These are phyloP conservation scores for Hydrochoerus hydrochaeris DNA, from an alignment of 2,113 vertebrate genomes.

Conservation along the genomic window DNA sequence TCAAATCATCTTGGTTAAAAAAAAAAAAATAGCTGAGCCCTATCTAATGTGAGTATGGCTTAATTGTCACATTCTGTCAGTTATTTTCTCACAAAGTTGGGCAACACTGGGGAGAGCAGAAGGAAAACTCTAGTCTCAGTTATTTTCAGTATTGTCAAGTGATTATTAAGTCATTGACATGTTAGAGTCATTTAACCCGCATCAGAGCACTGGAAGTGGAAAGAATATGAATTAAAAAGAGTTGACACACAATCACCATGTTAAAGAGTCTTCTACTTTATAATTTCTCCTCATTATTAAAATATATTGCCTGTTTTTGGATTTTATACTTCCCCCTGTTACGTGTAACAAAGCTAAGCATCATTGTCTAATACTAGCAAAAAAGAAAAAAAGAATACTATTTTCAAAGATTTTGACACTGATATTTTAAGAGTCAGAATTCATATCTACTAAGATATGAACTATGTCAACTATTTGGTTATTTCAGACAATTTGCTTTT, in stretches of 20 bases:
- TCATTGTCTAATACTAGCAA: neutral
- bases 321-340: neutral
- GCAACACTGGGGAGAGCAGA: neutral
- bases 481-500: neutral
- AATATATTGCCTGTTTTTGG: neutral
- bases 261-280: neutral
- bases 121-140: neutral
- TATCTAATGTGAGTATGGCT: neutral
- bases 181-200: neutral
- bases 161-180: constrained; percentile 16
- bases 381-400: neutral
- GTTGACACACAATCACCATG: neutral
- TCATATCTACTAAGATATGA: neutral
- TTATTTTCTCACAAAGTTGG: constrained; percentile 13
- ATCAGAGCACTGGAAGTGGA: neutral
- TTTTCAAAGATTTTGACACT: neutral
- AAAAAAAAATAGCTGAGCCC: neutral
- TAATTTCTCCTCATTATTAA: neutral
- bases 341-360: neutral
- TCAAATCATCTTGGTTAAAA: neutral
- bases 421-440: constrained; percentile 12
- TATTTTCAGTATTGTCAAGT: neutral
- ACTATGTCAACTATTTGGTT: neutral
- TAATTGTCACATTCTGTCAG: constrained; percentile 50
- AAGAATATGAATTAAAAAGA: neutral